Evolutionary conservation across 2,888 invertebrate genomes (phyloP), one percentile per base, ranked within the genome.

Genomic region (Drepanosiphum platanoidis): DNA sequence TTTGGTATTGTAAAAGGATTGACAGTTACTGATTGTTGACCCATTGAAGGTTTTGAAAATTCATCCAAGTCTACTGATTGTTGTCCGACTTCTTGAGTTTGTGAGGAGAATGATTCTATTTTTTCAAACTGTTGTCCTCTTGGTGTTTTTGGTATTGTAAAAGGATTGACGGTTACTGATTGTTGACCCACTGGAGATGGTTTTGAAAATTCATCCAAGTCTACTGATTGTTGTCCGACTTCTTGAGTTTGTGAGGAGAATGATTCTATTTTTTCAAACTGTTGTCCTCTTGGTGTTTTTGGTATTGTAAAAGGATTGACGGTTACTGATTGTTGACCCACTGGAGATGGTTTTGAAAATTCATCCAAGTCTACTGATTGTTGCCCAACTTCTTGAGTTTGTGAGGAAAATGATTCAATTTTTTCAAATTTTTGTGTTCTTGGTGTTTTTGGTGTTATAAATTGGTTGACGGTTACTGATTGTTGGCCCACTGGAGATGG

Each of bases 311-410:
- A n/a, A n/a, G n/a, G n/a, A n/a, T n/a, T n/a, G n/a, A 80, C 70
- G n/a, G 52, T 70, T 22, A 71, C 36, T 18, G 80, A 58, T 1
- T 70, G n/a, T 79, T 80, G 79, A 30, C 68, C 79, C 13, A 34
- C 22, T 58, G 34, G n/a, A 4, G 13, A n/a, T n/a, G 77, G 68
- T 18, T n/a, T 34, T 46, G n/a, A 22, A 32, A 27, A 46, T 13
- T 13, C 32, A n/a, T 46, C 15, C 18, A 46, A 46, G 46, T 46
- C 46, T 9, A 30, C 30, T 1, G 30, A 72, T 30, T 72, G 27
- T 72, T 72, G 42, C 13, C 71, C 71, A 42, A 30, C 7, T 7
- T 70, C 36, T 70, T 58, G 11, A n/a, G 1, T 75, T 34, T 74
- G 46, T 52, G 46, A 32, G 15, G 72, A 39, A 66, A 30, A 34